Evolutionary conservation across 2,888 invertebrate genomes (phyloP).

Genomic region (Sclerodermus sp.): DNA sequence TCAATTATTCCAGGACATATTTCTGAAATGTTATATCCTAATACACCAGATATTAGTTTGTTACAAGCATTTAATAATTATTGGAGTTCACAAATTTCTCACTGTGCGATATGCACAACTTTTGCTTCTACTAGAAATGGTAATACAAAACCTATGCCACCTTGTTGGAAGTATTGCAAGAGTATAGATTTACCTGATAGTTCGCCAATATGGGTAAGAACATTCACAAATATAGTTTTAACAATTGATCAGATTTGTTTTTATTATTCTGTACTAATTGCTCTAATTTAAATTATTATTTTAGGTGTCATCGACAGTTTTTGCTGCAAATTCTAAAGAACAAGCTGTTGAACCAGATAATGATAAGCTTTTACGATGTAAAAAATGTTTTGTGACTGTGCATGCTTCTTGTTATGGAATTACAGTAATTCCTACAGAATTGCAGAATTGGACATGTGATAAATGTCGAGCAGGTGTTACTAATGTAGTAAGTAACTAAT

Average conservation of each 20-base stretch:
- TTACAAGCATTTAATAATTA: constrained; percentile 60
- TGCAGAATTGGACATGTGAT: constrained; percentile 57
- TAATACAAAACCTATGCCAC: constrained; percentile 46
- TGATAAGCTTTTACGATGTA: constrained; percentile 60
- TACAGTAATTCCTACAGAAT: constrained; percentile 46
- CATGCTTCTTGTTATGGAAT: constrained; percentile 62
- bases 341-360: constrained; percentile 49
- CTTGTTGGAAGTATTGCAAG: constrained; percentile 51
- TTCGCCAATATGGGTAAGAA: constrained; percentile 53
- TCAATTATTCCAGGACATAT: constrained; percentile 47
- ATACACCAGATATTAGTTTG: constrained; percentile 52
- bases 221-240: too few species aligned
- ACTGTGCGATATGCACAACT: constrained; percentile 64
- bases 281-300: background rate
- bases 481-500: constrained; percentile 42
- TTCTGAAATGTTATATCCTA: constrained; percentile 56
- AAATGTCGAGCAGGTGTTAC: constrained; percentile 53
- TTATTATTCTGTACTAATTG: too few species aligned
- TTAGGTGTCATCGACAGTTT: constrained; percentile 48
- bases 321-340: constrained; percentile 54
- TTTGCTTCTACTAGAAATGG: constrained; percentile 52
- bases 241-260: too few species aligned
- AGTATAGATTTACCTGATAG: constrained; percentile 51
- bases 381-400: constrained; percentile 62
- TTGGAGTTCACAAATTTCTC: constrained; percentile 60